Evolutionary conservation across 2,888 invertebrate species (phyloP).

Genomic region (Stenotaenia linearis): DNA sequence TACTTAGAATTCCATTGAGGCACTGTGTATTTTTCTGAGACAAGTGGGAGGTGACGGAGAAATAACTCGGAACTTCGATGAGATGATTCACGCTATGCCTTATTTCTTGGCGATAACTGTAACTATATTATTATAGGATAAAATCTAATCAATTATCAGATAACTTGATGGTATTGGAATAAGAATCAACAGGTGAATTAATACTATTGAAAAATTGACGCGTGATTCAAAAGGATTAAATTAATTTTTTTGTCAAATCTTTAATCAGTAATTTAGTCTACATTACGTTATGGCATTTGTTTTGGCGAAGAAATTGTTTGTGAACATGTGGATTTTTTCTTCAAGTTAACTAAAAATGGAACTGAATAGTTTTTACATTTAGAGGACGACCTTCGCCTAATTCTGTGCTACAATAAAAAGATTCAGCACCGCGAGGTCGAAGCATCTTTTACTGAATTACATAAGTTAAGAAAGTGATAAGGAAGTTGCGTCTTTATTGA

Average conservation of each 20-base stretch:
- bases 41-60: neutral
- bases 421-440: neutral
- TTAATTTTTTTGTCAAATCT: too few relatives aligned
- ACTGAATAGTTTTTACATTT: neutral
- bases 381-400: constrained; percentile 10
- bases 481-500: neutral
- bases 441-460: neutral
- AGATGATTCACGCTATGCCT: neutral
- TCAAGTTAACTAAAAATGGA: neutral
- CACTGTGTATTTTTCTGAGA: neutral
- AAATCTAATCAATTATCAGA: neutral
- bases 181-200: neutral
- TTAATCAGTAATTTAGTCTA: too few relatives aligned
- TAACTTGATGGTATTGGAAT: neutral
- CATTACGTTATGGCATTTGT: neutral
- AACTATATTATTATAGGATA: too few relatives aligned
- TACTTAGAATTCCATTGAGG: neutral
- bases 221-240: too few relatives aligned
- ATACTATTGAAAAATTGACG: too few relatives aligned
- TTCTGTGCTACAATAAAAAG: neutral
- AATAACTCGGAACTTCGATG: neutral
- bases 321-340: neutral
- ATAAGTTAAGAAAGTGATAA: neutral
- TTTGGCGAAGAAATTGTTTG: neutral
- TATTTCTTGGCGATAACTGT: too few relatives aligned